Percentiles rank a stretch among this genome's conserved stretches.
These are phyloP conservation scores for Proteles cristata DNA, from an alignment of 2,113 vertebrate genomes.

Conservation along the genomic window DNA sequence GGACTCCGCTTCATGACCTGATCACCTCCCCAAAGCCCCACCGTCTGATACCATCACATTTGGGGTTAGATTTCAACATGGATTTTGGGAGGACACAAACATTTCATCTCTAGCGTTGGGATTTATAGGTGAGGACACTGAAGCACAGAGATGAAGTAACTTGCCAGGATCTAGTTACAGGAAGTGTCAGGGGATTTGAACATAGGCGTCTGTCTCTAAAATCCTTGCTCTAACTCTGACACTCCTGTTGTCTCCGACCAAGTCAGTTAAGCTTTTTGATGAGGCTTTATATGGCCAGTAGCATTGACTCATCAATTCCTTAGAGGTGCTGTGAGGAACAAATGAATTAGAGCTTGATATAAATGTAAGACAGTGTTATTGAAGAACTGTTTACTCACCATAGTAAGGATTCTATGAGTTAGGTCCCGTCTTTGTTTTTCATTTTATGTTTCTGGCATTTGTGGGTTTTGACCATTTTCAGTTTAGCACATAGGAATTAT, in stretches of 20 bases:
- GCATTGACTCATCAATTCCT: not conserved
- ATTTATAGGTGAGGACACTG: not conserved
- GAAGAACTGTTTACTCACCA: not conserved
- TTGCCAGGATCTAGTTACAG: not conserved
- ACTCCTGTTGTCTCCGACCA: not conserved
- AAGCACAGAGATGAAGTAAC: not conserved
- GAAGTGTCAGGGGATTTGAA: constrained; percentile 36
- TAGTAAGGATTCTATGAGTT: not conserved
- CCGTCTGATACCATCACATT: not conserved
- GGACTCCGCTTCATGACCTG: not conserved
- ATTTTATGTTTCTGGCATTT: constrained; percentile 18
- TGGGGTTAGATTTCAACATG: not conserved
- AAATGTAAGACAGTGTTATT: not conserved
- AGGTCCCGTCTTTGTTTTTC: not conserved
- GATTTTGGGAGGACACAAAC: not conserved
- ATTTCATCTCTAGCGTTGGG: not conserved
- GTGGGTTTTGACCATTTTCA: not conserved
- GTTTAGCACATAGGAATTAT: not conserved
- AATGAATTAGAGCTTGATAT: not conserved
- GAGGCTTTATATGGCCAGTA: not conserved
- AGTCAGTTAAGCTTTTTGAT: constrained; percentile 7
- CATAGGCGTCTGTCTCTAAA: not conserved
- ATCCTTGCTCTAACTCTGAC: not conserved
- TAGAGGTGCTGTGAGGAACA: not conserved
- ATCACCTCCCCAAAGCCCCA: not conserved